Base-by-base conservation (phyloP, 2,888 invertebrate species). In the Alcis repandata region DNA sequence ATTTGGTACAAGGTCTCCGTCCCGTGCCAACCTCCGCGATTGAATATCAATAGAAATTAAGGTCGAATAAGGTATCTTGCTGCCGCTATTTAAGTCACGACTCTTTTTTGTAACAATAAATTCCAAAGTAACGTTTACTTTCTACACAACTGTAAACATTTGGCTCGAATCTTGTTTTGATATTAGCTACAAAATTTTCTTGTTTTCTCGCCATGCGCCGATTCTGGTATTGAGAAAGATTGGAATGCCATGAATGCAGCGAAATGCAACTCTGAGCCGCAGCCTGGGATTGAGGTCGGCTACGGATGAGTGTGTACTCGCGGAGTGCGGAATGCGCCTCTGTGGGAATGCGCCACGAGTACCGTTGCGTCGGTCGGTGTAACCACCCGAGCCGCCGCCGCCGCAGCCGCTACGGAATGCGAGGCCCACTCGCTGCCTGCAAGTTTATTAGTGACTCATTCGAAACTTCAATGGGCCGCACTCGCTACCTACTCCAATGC, bases 271-370 rank as follows among this genome's bases (percentile, higher is more conserved):
- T 59, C 36, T 41, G 59, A 63, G 48, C 45, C 46, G 52, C 57
- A 45, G 68, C 62, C 70, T 72, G 81, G 85, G 86, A 83, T 91
- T 82, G 87, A 87, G 90, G 89, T 89, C 88, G 85, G 75, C 78
- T 79, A 77, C 78, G 79, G 80, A 65, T 61, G 68, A 66, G 59
- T 68, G 71, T 60, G 70, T 74, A 75, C 75, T 72, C 73, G 77
- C 73, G 70, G 77, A 75, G 83, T 79, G 84, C 86, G 91, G 90
- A 89, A 90, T 91, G 89, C 87, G 88, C 86, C 82, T 83, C 85
- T 88, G 89, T 91, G 91, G 89, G 91, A 91, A 92, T 90, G 92
- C 87, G 90, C 88, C 85, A 83, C 77, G 85, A 91, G 92, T 93
- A 92, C 93, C 93, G 93, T 92, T 93, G 89, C 76, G 84, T 79